Evolutionary conservation across 2,888 invertebrate species (phyloP).

Genomic region (Drosophila peninsularis): DNA sequence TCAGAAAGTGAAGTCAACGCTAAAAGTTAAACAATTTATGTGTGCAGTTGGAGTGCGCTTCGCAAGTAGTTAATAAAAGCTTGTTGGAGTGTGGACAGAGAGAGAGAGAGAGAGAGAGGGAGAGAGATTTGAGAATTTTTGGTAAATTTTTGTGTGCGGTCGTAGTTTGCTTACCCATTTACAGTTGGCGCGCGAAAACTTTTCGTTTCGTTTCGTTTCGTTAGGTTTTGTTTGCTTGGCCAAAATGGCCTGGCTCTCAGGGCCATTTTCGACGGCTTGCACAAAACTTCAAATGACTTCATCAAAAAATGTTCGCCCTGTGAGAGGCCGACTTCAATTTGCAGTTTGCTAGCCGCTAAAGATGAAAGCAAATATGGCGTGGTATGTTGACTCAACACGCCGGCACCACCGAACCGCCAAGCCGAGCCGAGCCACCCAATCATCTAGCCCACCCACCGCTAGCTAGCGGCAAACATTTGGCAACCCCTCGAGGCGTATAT

Average conservation of each 20-base stretch:
- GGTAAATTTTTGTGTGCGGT: background rate
- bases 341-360: constrained; percentile 55
- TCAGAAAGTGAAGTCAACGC: constrained; percentile 1
- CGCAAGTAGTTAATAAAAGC: constrained; percentile 22
- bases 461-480: constrained; percentile 7
- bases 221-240: constrained; percentile 35
- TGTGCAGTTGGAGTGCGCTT: background rate
- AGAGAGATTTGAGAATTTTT: constrained; percentile 6
- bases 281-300: constrained; percentile 69
- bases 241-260: constrained; percentile 31
- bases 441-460: constrained; percentile 1
- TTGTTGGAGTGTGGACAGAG: background rate
- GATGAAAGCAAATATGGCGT: constrained; percentile 61
- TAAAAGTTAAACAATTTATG: constrained; percentile 9
- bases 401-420: background rate
- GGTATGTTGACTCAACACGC: constrained; percentile 47
- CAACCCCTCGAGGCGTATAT: constrained; percentile 15
- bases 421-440: background rate
- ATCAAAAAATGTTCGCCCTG: constrained; percentile 52
- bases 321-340: constrained; percentile 46
- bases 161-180: constrained; percentile 62
- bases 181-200: constrained; percentile 50
- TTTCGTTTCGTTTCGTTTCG: constrained; percentile 57
- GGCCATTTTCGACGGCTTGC: constrained; percentile 57
- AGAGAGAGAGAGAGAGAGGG: constrained; percentile 1